Conservation (phyloP, 2,113 vertebrate genomes). For the Nesogale talazaci region DNA sequence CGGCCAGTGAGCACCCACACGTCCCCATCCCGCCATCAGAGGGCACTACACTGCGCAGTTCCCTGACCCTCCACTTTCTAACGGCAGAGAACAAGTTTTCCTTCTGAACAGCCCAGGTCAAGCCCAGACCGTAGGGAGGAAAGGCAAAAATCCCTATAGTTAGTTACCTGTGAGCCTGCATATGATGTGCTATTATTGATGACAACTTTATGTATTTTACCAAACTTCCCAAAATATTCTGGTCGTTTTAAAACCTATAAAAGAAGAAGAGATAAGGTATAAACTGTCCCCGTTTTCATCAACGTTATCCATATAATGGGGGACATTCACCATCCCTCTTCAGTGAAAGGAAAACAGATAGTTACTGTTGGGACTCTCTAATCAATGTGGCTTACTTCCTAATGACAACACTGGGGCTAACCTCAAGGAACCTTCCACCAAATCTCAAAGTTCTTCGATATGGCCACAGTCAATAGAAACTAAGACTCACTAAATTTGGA, state of each 20-base stretch:
- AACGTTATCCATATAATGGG: conserved; percentile 58
- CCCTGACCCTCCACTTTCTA: conserved; percentile 45
- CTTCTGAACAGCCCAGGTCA: conserved; percentile 57
- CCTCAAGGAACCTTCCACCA: neutral
- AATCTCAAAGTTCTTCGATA: conserved; percentile 39
- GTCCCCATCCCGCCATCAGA: conserved; percentile 50
- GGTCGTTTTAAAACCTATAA: conserved; percentile 97
- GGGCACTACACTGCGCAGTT: conserved; percentile 51
- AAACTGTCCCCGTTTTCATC: conserved; percentile 63
- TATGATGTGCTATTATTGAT: conserved; percentile 99
- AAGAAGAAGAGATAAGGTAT: conserved; percentile 77
- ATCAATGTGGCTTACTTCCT: conserved; percentile 18
- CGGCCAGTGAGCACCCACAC: conserved; percentile 28
- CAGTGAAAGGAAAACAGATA: conserved; percentile 57
- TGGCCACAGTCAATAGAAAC: conserved; percentile 9
- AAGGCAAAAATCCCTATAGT: conserved; percentile 51
- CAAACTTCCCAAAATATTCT: conserved; percentile 99
- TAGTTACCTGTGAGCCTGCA: conserved; percentile 97
- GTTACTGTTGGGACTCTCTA: neutral
- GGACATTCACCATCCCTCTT: conserved; percentile 53
- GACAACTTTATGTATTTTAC: conserved; percentile 99
- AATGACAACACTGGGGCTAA: conserved; percentile 11
- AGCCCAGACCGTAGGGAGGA: conserved; percentile 29
- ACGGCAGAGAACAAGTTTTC: conserved; percentile 48
- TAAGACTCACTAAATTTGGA: neutral